phyloP scores from a whole-genome alignment of 2,797 vertebrate genomes.

The Hydrocynus forskahlii region DNA sequence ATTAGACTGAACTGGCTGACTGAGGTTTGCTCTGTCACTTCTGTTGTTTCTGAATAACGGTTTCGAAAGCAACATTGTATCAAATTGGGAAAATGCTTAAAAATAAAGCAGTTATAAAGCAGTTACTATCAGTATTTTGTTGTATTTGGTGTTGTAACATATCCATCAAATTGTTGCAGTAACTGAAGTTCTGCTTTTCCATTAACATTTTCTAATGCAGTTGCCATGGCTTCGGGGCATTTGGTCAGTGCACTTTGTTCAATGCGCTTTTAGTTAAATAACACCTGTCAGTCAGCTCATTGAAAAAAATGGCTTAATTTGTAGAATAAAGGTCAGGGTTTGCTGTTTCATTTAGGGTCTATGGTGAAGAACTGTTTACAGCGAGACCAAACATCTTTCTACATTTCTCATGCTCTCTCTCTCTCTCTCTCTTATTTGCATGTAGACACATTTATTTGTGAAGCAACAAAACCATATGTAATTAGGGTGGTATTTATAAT shows the following conservation, averaged over 20 bases:
- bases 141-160: slow-evolving; percentile 1
- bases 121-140: background rate
- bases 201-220: slow-evolving; percentile 80
- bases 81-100: no score
- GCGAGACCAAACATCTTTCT: slow-evolving; percentile 8
- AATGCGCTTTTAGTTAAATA: slow-evolving; percentile 77
- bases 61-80: no score
- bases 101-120: background rate
- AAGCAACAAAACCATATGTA: background rate
- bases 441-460: background rate
- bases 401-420: background rate
- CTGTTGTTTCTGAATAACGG: slow-evolving; percentile 1
- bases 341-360: slow-evolving; percentile 68
- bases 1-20: background rate
- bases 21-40: background rate
- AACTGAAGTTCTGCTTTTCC: slow-evolving; percentile 74
- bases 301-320: slow-evolving; percentile 78
- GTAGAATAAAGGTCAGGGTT: slow-evolving; percentile 82
- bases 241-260: slow-evolving; percentile 72
- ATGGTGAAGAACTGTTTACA: slow-evolving; percentile 57
- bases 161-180: slow-evolving; percentile 65
- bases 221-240: slow-evolving; percentile 75
- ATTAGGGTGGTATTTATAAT: slow-evolving; percentile 8
- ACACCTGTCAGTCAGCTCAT: slow-evolving; percentile 77
- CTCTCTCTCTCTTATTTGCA: slow-evolving; percentile 6